Percentiles rank a stretch among this genome's conserved stretches.
phyloP scores from a whole-genome alignment of 2,797 vertebrate genomes.

The Australoheros facetus region DNA sequence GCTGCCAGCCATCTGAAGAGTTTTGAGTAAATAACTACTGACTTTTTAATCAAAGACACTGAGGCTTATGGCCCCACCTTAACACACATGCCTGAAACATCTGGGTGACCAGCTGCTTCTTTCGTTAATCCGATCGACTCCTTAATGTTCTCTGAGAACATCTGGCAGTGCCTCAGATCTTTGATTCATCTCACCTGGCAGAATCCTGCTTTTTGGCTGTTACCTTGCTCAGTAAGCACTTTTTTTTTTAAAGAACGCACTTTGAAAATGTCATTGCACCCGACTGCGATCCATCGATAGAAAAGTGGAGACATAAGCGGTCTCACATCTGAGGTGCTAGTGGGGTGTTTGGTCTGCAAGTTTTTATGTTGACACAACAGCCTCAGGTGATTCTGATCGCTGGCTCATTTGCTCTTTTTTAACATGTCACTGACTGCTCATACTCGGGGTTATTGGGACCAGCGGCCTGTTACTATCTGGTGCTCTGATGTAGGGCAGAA shows the following conservation, averaged over 20 bases:
- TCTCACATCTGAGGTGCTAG: conserved; percentile 17
- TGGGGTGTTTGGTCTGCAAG: conserved; percentile 20
- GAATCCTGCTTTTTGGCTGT: conserved; percentile 54
- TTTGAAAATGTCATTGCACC: conserved; percentile 33
- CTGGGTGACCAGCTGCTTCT: conserved; percentile 69
- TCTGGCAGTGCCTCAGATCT: conserved; percentile 64
- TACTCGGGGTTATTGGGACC: conserved; percentile 49
- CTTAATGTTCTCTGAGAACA: conserved; percentile 67
- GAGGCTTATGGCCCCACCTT: conserved; percentile 66
- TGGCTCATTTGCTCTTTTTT: conserved; percentile 60
- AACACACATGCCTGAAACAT: conserved; percentile 66
- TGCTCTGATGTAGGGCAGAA: conserved; percentile 46
- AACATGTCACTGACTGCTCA: conserved; percentile 53
- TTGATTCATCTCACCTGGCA: conserved; percentile 71
- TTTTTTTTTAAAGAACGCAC: conserved; percentile 26
- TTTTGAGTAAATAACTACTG: conserved; percentile 74
- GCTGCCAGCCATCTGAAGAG: conserved; percentile 58
- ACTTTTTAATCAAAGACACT: conserved; percentile 77
- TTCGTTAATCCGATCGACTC: conserved; percentile 68
- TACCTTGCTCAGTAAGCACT: conserved; percentile 57
- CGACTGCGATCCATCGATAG: conserved; percentile 23
- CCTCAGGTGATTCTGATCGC: conserved; percentile 48
- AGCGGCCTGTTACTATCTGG: conserved; percentile 62
- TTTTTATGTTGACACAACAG: conserved; percentile 49
- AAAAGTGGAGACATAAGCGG: conserved; percentile 15